phyloP scores from a whole-genome alignment of 2,888 invertebrate species.

The Pseudococcus jackbeardsleyi region DNA sequence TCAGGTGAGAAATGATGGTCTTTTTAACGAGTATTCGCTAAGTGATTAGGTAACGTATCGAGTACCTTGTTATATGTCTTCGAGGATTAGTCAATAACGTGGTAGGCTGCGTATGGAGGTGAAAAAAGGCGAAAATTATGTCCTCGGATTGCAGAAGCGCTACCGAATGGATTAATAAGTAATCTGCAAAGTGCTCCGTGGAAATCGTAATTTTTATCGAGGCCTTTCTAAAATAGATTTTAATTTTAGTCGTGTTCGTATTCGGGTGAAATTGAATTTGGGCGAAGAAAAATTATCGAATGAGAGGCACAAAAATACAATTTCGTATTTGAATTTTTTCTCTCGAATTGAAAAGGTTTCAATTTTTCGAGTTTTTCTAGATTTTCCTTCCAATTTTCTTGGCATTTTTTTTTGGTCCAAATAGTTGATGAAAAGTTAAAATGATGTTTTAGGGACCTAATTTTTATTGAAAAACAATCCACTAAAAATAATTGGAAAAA shows the following conservation, averaged over 20 bases:
- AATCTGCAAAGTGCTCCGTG: not conserved
- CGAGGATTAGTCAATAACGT: not conserved
- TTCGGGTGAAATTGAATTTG: not conserved
- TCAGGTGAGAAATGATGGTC: slow-evolving; percentile 5
- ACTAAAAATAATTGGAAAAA: too few relatives aligned
- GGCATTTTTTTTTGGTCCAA: too few relatives aligned
- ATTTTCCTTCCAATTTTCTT: too few relatives aligned
- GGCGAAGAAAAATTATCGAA: too few relatives aligned
- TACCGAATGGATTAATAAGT: not conserved
- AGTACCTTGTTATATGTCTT: not conserved
- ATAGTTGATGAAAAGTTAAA: too few relatives aligned
- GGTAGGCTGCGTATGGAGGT: not conserved
- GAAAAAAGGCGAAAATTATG: not conserved
- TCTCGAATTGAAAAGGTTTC: too few relatives aligned
- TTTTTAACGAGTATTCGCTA: not conserved
- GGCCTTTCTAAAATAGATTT: not conserved
- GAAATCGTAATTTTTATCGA: not conserved
- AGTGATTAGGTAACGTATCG: slow-evolving; percentile 27
- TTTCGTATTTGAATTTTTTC: too few relatives aligned
- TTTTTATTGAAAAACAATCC: too few relatives aligned
- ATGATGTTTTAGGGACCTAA: too few relatives aligned
- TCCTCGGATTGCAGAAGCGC: not conserved
- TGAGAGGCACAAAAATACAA: too few relatives aligned
- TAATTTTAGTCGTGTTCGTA: not conserved
- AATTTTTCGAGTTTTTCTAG: too few relatives aligned